Conservation (phyloP, 2,113 vertebrate genomes). For the Prietella phreatophila region DNA sequence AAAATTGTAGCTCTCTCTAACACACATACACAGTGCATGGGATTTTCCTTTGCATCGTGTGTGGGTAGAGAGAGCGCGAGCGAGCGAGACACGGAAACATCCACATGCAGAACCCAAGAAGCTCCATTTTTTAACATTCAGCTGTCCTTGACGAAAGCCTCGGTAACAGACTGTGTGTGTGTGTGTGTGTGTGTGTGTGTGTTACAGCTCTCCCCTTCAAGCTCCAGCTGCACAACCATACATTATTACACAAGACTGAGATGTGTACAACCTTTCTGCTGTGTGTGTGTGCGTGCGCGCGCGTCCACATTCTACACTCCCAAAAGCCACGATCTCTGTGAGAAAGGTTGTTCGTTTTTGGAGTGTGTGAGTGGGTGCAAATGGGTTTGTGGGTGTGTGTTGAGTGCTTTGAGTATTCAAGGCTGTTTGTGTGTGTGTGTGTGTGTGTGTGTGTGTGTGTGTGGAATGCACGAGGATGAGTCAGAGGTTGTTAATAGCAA, state of each 20-base stretch:
- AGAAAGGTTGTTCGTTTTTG: conserved; percentile 13
- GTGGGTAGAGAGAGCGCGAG: not conserved
- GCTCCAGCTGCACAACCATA: conserved; percentile 17
- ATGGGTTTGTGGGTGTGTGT: conserved; percentile 34
- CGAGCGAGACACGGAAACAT: too few relatives aligned
- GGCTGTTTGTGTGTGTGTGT: not conserved
- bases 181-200: conserved; percentile 15
- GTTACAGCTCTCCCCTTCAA: conserved; percentile 15
- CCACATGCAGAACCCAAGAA: conserved; percentile 37
- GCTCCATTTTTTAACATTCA: conserved; percentile 49
- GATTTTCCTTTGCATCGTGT: not conserved
- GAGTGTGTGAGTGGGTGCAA: conserved; percentile 33
- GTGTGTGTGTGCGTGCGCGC: conserved; percentile 14
- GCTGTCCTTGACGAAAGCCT: conserved; percentile 37
- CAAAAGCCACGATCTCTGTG: conserved; percentile 13
- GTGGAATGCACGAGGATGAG: conserved; percentile 45
- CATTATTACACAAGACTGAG: conserved; percentile 10
- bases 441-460: conserved; percentile 10
- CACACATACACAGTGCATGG: not conserved
- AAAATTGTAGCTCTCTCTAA: not conserved
- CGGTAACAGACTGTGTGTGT: not conserved
- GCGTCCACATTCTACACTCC: not conserved
- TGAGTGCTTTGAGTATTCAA: conserved; percentile 31
- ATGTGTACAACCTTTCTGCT: not conserved
- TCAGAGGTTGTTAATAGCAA: conserved; percentile 53